Conservation (phyloP, 92 coral and sea anemone species). For the Parazoanthus atlanticus region DNA sequence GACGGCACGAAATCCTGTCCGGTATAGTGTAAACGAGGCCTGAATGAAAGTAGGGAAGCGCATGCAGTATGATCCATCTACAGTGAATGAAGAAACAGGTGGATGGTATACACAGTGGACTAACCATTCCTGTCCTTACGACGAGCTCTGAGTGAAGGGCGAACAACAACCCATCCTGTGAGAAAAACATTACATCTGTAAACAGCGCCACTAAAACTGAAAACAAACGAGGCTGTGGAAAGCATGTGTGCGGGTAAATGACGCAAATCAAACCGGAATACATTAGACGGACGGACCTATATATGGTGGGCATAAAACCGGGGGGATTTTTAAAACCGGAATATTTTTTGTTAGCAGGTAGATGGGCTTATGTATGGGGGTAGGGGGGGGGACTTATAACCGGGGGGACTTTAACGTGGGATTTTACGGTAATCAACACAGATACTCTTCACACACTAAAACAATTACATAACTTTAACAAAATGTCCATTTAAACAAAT, state of each 20-base stretch:
- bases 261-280: background rate
- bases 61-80: background rate
- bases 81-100: background rate
- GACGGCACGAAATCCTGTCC: background rate
- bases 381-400: too few species aligned
- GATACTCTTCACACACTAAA: background rate
- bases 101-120: background rate
- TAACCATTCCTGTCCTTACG: constrained; percentile 40
- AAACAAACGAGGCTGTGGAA: background rate
- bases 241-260: background rate
- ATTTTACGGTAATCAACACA: too few species aligned
- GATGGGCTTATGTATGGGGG: too few species aligned
- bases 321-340: too few species aligned
- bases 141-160: constrained; percentile 31
- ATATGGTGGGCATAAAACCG: too few species aligned
- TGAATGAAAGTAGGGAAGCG: background rate
- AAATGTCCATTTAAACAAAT: too few species aligned
- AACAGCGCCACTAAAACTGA: background rate
- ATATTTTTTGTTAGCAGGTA: too few species aligned
- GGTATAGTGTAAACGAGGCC: too few species aligned
- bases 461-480: too few species aligned
- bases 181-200: constrained; percentile 2
- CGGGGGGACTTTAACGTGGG: too few species aligned
- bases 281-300: too few species aligned
- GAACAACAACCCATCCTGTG: constrained; percentile 42